Conservation (phyloP, 2,888 invertebrate species). For the Monopis laevigella region DNA sequence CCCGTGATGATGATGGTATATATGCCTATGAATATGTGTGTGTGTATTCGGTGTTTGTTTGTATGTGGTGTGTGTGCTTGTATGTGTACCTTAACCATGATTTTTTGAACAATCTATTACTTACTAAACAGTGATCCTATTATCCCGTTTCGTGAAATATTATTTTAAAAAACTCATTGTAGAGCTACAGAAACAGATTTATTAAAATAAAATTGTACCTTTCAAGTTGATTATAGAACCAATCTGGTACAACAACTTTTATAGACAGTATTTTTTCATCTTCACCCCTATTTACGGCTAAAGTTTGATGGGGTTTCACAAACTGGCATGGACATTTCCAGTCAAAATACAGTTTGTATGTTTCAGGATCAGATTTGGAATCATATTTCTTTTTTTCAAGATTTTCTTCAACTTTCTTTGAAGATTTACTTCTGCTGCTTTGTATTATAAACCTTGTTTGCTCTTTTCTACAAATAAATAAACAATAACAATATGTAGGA, state of each 20-base stretch:
- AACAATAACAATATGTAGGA: too few relatives aligned
- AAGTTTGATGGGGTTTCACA: slow-evolving; percentile 85
- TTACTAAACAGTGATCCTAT: too few relatives aligned
- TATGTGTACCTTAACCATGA: too few relatives aligned
- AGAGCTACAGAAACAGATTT: slow-evolving; percentile 15
- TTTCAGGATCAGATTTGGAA: slow-evolving; percentile 62
- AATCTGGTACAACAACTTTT: slow-evolving; percentile 77
- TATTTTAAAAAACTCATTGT: too few relatives aligned
- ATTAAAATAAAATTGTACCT: slow-evolving; percentile 28
- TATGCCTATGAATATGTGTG: too few relatives aligned
- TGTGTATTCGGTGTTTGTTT: too few relatives aligned
- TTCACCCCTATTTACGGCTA: slow-evolving; percentile 91
- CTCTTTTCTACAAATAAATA: slow-evolving; percentile 62
- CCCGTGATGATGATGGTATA: too few relatives aligned
- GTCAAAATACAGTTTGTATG: slow-evolving; percentile 83
- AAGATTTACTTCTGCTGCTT: slow-evolving; percentile 59
- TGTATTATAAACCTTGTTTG: slow-evolving; percentile 67
- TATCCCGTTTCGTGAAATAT: too few relatives aligned
- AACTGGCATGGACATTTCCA: slow-evolving; percentile 70
- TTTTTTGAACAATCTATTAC: too few relatives aligned
- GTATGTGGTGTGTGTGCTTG: too few relatives aligned
- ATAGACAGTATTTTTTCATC: slow-evolving; percentile 79
- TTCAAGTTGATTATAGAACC: slow-evolving; percentile 69
- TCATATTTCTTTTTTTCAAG: slow-evolving; percentile 36
- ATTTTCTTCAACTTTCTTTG: slow-evolving; percentile 37